Evolutionary conservation across 2,113 vertebrate genomes (phyloP).

Genomic region (Paraplagusia blochii): DNA sequence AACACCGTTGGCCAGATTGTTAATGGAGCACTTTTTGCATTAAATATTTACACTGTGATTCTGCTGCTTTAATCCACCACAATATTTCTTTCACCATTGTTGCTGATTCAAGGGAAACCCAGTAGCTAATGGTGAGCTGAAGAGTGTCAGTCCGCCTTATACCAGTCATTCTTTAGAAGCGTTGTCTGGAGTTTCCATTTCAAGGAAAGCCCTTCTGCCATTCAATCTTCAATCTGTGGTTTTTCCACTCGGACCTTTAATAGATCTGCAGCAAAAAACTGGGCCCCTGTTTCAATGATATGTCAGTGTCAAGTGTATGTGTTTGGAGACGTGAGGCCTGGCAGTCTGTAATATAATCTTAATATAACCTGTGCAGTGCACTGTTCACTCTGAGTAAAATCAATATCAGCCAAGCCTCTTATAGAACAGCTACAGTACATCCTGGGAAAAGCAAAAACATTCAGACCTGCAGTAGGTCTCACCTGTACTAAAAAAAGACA

Average conservation of each 20-base stretch:
- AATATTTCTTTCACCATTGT: constrained; percentile 12
- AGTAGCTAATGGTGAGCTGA: constrained; percentile 9
- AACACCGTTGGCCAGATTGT: not conserved
- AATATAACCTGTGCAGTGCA: constrained; percentile 30
- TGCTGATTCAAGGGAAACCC: constrained; percentile 16
- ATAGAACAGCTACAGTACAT: constrained; percentile 5
- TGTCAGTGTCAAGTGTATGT: constrained; percentile 20
- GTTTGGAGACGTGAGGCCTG: constrained; percentile 17
- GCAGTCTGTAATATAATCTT: constrained; percentile 38
- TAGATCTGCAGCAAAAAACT: constrained; percentile 18
- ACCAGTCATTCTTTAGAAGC: constrained; percentile 13
- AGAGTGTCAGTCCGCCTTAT: constrained; percentile 1
- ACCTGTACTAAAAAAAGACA: no score
- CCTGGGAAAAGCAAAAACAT: constrained; percentile 10
- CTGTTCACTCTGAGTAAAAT: constrained; percentile 25
- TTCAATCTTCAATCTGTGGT: constrained; percentile 42
- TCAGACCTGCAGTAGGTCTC: not conserved
- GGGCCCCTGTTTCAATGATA: constrained; percentile 12
- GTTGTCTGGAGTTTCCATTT: constrained; percentile 59
- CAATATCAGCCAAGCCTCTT: constrained; percentile 12
- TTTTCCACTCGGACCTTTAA: constrained; percentile 43
- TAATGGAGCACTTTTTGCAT: constrained; percentile 12
- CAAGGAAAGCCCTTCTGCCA: constrained; percentile 36
- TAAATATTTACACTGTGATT: constrained; percentile 29
- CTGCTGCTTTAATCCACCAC: not conserved